phyloP scores from a whole-genome alignment of 1,140 invertebrate genomes.

The Trichonephila clavipes region DNA sequence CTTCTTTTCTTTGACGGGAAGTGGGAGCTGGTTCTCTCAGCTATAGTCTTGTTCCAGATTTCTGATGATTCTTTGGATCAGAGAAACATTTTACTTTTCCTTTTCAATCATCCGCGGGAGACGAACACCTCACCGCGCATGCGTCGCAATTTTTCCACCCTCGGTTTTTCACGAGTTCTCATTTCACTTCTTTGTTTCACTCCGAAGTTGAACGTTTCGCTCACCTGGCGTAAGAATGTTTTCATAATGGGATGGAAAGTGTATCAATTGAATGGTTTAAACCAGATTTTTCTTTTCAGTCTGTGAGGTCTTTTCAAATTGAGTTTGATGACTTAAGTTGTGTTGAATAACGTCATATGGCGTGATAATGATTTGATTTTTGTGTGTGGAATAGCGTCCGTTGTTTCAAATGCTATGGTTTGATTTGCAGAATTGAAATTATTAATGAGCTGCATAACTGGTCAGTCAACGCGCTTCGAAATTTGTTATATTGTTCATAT shows the following conservation, averaged over 20 bases:
- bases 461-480: no score
- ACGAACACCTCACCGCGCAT: background rate
- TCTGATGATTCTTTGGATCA: slow-evolving; percentile 5
- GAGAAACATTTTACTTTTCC: slow-evolving; percentile 17
- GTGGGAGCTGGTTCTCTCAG: background rate
- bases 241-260: background rate
- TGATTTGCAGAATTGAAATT: no score
- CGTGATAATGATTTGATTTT: no score
- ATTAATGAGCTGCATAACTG: no score
- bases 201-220: background rate
- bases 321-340: no score
- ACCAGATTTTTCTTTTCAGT: no score
- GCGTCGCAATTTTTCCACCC: background rate
- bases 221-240: background rate
- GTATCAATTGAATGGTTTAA: no score
- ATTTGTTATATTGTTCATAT: no score
- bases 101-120: slow-evolving; percentile 47
- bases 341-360: no score
- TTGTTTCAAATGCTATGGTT: no score
- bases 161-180: background rate
- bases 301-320: no score
- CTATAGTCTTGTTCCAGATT: background rate
- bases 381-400: no score
- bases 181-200: background rate
- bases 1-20: background rate